These are phyloP conservation scores for Fundulus diaphanus DNA, from an alignment of 2,797 vertebrate species.

Conservation along the genomic window DNA sequence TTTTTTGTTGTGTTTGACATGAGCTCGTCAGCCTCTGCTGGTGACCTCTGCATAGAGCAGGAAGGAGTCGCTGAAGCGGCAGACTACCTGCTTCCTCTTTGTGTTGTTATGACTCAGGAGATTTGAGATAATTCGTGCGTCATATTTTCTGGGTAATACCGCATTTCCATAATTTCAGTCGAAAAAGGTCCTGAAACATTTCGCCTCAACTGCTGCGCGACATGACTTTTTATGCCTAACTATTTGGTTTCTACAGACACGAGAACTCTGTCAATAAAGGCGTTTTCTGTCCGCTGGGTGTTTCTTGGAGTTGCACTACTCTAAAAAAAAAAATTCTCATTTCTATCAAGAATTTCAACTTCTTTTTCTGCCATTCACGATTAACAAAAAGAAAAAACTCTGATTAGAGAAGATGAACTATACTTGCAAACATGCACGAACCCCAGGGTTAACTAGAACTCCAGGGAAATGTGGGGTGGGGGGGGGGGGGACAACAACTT, in stretches of 20 bases:
- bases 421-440: not conserved
- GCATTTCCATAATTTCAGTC: not conserved
- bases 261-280: too few species aligned
- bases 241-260: too few species aligned
- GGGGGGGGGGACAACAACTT: too few species aligned
- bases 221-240: not conserved
- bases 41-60: not conserved
- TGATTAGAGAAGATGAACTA: not conserved
- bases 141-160: not conserved
- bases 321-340: too few species aligned
- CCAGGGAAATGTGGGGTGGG: not conserved
- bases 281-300: too few species aligned
- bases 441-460: not conserved
- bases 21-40: not conserved
- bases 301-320: too few species aligned
- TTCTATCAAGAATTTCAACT: too few species aligned
- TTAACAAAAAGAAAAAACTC: conserved; percentile 3
- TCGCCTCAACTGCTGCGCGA: too few species aligned
- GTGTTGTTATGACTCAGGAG: not conserved
- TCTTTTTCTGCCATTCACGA: not conserved
- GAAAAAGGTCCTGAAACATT: not conserved
- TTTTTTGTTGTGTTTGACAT: not conserved
- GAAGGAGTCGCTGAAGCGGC: not conserved
- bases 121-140: not conserved
- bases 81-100: not conserved